Base-by-base conservation (phyloP, 2,888 invertebrate genomes). In the Antheraea yamamai region DNA sequence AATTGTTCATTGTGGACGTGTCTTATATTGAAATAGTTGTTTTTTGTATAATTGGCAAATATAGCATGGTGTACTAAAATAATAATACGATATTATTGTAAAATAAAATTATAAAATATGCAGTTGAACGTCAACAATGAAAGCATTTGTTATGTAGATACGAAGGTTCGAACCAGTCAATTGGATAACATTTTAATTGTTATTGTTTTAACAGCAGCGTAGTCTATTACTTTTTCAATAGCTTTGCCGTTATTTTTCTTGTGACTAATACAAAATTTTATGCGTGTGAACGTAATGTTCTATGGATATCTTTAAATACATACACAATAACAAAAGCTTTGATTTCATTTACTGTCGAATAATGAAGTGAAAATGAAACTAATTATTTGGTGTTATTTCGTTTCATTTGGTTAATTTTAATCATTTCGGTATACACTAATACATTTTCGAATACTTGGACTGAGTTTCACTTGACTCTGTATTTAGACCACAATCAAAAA, bases 11-110 rank as follows among this genome's bases (percentile, higher is more conserved):
- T 91, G 90, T 87, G 93, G 91, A 93, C 92, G 95, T 94, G 95
- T 95, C 95, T 95, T 94, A 95, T 95, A 95, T 94, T 95, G 92
- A 92, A 94, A 94, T 95, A 95, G 94, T 91, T 92, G 91, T 91
- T 94, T 80, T 88, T 93, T 93, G 91, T 94, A 93, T 92, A 88
- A 93, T 93, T 93, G 93, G 93, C 93, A 87, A 87, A 39, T 55
- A 35, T 68, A 58, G 74, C 71, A 74, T 71, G 55, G 23, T 71
- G 91, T 91, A 91, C 88, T 61, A 61, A 84, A 80, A 79, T 58
- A 26, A 61, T 71, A 75, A 64, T 66, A n/a, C 70, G 39, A 70
- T 70, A 39, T 70, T 23, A 39, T 39, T 70, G 35, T 73, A 66
- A n/a, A 76, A 73, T 74, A 39, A 73, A 61, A 58, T 7, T 6